phyloP scores from a whole-genome alignment of 1,140 invertebrate species.

The Limonius californicus region DNA sequence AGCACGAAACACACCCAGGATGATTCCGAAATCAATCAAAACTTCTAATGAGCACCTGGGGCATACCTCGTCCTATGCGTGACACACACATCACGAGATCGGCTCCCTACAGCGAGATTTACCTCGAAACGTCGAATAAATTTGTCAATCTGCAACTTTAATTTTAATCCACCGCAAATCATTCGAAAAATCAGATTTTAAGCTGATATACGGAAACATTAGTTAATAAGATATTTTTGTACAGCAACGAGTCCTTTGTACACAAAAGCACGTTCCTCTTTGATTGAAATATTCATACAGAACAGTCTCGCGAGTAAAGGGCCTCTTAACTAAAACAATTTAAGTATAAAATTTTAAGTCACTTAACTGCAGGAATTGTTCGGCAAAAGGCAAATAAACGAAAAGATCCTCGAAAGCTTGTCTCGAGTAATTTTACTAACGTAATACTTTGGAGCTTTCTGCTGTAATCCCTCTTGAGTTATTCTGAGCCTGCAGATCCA shows the following conservation, averaged over 20 bases:
- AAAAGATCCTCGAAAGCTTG: conserved; percentile 9
- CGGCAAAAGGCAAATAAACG: neutral
- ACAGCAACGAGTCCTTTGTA: too few species aligned
- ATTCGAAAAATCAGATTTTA: too few species aligned
- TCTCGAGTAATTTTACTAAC: conserved; percentile 4
- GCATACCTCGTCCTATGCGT: neutral
- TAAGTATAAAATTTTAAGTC: neutral
- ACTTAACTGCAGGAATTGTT: neutral
- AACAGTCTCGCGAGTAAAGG: too few species aligned
- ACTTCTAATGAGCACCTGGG: neutral
- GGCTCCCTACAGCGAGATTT: too few species aligned
- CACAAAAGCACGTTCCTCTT: too few species aligned
- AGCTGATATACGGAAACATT: too few species aligned
- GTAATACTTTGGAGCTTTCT: conserved; percentile 5
- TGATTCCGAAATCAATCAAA: neutral
- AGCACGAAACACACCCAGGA: neutral
- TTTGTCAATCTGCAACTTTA: too few species aligned
- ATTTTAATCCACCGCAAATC: too few species aligned
- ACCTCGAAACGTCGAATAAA: too few species aligned
- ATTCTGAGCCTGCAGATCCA: conserved; percentile 2
- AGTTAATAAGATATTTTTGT: too few species aligned
- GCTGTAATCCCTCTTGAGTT: conserved; percentile 1
- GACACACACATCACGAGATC: neutral
- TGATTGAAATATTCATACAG: too few species aligned
- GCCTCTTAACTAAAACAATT: neutral